These are phyloP conservation scores for Philonicus albiceps DNA, from an alignment of 2,888 invertebrate genomes.

Conservation along the genomic window DNA sequence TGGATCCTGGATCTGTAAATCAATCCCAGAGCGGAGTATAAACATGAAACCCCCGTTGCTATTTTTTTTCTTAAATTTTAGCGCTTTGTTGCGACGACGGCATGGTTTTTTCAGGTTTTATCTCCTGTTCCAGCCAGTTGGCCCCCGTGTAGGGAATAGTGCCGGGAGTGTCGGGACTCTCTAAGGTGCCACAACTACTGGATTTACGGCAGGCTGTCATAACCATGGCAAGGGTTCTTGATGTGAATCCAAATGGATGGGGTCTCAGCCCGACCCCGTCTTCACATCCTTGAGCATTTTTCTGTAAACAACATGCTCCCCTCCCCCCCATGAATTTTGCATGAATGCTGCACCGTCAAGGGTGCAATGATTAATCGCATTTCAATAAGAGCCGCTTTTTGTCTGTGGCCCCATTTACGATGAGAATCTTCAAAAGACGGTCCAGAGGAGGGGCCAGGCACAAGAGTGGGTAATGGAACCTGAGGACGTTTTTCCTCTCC, in stretches of 20 bases:
- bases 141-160: background rate
- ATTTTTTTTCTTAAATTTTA: background rate
- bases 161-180: background rate
- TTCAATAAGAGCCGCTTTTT: conserved; percentile 28
- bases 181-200: conserved; percentile 34
- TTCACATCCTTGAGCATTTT: conserved; percentile 3
- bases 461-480: background rate
- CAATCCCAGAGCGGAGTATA: conserved; percentile 29
- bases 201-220: conserved; percentile 35
- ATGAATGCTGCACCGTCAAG: conserved; percentile 37
- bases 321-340: conserved; percentile 23
- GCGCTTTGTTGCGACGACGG: background rate
- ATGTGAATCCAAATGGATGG: conserved; percentile 28
- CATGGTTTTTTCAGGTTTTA: background rate
- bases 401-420: background rate
- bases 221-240: conserved; percentile 35
- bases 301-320: conserved; percentile 43
- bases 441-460: background rate
- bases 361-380: conserved; percentile 44
- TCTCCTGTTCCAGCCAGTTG: conserved; percentile 36
- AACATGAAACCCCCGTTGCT: conserved; percentile 5
- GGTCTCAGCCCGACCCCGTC: background rate
- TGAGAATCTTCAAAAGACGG: background rate
- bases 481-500: background rate
- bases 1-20: background rate